phyloP scores from a whole-genome alignment of 2,888 invertebrate genomes.

The Torymus texanus region DNA sequence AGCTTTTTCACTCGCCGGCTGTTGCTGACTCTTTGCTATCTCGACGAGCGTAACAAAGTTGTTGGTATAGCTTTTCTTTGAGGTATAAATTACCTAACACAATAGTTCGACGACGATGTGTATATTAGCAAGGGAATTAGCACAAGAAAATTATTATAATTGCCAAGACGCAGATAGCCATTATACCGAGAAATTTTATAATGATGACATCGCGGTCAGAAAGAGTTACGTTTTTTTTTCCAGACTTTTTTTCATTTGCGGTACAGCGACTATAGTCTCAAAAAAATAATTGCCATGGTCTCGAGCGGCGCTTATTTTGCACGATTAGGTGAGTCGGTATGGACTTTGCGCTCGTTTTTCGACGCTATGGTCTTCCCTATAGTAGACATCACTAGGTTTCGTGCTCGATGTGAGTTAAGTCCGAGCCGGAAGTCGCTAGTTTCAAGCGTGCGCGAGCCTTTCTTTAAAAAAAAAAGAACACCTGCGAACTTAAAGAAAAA shows the following conservation, averaged over 20 bases:
- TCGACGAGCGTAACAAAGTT: background rate
- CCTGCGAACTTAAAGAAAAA: background rate
- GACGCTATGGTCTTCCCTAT: background rate
- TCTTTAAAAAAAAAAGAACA: background rate
- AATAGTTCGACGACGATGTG: too few species aligned
- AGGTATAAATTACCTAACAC: too few species aligned
- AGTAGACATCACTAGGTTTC: conserved; percentile 8
- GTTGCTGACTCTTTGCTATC: background rate
- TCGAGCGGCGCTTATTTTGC: background rate
- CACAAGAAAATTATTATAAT: too few species aligned
- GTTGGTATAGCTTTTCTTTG: conserved; percentile 19
- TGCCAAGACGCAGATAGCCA: too few species aligned
- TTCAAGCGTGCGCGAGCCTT: conserved; percentile 32
- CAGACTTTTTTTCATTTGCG: too few species aligned
- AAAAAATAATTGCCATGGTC: conserved; percentile 17
- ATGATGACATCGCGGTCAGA: too few species aligned
- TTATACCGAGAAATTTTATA: too few species aligned
- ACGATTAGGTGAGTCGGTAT: conserved; percentile 8
- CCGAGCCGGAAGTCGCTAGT: conserved; percentile 26
- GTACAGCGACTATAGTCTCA: too few species aligned
- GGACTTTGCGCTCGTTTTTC: conserved; percentile 15
- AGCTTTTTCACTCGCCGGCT: too few species aligned
- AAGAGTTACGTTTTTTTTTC: too few species aligned
- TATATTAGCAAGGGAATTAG: too few species aligned
- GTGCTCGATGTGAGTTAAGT: conserved; percentile 26